Evolutionary conservation across 2,888 invertebrate species (phyloP).

Genomic region (Cheilosia urbana): DNA sequence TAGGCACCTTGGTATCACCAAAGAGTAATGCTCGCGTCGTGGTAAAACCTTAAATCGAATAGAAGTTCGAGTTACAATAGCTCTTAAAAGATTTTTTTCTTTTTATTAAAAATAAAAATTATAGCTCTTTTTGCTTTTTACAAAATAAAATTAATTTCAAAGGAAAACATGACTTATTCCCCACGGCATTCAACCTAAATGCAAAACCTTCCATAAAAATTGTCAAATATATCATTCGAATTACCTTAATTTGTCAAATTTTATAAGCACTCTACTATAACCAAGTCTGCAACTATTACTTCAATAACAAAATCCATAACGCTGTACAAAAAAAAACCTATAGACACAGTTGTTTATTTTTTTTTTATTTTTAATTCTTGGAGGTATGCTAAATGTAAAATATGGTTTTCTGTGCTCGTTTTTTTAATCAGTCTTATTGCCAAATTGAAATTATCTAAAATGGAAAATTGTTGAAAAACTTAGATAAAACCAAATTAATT

Average conservation of each 20-base stretch:
- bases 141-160: too few relatives aligned
- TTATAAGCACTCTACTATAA: not conserved
- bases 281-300: not conserved
- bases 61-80: too few relatives aligned
- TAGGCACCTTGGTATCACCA: too few relatives aligned
- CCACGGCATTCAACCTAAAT: not conserved
- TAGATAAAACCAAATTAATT: constrained; percentile 4
- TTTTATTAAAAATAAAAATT: too few relatives aligned
- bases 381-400: constrained; percentile 1
- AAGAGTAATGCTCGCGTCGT: too few relatives aligned
- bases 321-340: not conserved
- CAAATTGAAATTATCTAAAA: constrained; percentile 40
- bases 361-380: not conserved
- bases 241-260: not conserved
- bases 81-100: too few relatives aligned
- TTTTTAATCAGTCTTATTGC: constrained; percentile 70
- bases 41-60: too few relatives aligned
- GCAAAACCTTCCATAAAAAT: not conserved
- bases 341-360: not conserved
- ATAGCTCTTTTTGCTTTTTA: too few relatives aligned
- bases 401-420: constrained; percentile 41
- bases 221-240: not conserved
- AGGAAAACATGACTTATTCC: too few relatives aligned
- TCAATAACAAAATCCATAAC: constrained; percentile 1
- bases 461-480: not conserved